Percentiles rank a stretch among this genome's conserved stretches.
These are phyloP conservation scores for Eupeodes latifasciatus DNA, from an alignment of 2,888 invertebrate genomes.

Conservation along the genomic window DNA sequence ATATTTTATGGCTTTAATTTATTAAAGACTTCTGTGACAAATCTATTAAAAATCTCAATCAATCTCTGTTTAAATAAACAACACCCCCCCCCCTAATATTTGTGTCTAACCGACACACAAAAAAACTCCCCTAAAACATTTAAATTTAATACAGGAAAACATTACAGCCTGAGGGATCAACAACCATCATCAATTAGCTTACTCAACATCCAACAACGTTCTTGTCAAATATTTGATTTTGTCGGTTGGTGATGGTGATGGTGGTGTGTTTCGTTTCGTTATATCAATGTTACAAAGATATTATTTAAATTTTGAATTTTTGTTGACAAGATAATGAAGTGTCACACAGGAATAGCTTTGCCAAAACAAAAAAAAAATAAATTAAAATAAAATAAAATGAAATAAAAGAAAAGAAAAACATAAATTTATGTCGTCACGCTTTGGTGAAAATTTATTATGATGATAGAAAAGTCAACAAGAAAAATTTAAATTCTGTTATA, in stretches of 20 bases:
- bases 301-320: constrained; percentile 40
- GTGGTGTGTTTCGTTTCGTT: not conserved
- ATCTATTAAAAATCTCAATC: too few relatives aligned
- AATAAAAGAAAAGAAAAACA: constrained; percentile 28
- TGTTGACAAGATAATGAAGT: constrained; percentile 45
- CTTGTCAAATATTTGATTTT: constrained; percentile 35
- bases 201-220: not conserved
- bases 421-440: constrained; percentile 47
- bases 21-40: too few relatives aligned
- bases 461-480: not conserved
- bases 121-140: too few relatives aligned
- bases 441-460: constrained; percentile 16
- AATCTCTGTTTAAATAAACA: not conserved
- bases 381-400: not conserved
- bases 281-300: constrained; percentile 1
- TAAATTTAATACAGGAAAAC: not conserved
- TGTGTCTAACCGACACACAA: not conserved
- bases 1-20: too few relatives aligned
- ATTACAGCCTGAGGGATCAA: not conserved
- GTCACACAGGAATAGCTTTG: not conserved
- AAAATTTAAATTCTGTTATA: constrained; percentile 44
- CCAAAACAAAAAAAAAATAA: too few relatives aligned
- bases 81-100: not conserved
- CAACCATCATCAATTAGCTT: constrained; percentile 33
- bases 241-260: not conserved